Conservation (phyloP, 2,113 vertebrate species). For the Marmota monax region DNA sequence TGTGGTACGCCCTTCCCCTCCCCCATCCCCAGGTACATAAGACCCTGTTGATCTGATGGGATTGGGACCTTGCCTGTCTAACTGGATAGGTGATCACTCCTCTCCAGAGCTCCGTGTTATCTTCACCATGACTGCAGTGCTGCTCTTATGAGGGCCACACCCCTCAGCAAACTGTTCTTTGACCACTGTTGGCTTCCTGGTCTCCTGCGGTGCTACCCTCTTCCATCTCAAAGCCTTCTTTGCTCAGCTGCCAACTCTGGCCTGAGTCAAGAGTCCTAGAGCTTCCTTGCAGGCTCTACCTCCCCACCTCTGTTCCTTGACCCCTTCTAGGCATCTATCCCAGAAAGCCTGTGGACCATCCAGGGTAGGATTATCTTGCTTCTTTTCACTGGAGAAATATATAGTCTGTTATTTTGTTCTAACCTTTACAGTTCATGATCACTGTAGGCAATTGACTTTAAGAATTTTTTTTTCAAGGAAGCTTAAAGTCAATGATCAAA, state of each 20-base stretch:
- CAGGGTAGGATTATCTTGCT: background rate
- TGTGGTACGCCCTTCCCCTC: background rate
- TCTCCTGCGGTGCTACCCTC: background rate
- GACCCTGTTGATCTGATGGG: background rate
- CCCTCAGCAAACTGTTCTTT: background rate
- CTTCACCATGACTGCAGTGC: background rate
- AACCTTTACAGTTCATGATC: background rate
- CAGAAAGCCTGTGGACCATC: background rate
- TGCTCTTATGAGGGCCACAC: background rate
- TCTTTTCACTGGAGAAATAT: background rate
- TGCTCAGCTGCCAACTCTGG: background rate
- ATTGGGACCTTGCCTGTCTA: background rate
- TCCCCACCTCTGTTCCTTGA: background rate
- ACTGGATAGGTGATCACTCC: background rate
- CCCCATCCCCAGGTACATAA: background rate
- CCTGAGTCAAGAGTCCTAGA: background rate
- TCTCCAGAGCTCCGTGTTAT: background rate
- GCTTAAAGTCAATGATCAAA: background rate
- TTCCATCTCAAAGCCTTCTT: background rate
- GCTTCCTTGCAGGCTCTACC: background rate
- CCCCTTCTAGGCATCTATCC: background rate
- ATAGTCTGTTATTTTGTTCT: background rate
- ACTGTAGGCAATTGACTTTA: background rate
- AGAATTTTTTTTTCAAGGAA: background rate
- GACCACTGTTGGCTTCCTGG: background rate